These are phyloP conservation scores for Puma concolor DNA, from an alignment of 2,113 vertebrate genomes.

Conservation along the genomic window DNA sequence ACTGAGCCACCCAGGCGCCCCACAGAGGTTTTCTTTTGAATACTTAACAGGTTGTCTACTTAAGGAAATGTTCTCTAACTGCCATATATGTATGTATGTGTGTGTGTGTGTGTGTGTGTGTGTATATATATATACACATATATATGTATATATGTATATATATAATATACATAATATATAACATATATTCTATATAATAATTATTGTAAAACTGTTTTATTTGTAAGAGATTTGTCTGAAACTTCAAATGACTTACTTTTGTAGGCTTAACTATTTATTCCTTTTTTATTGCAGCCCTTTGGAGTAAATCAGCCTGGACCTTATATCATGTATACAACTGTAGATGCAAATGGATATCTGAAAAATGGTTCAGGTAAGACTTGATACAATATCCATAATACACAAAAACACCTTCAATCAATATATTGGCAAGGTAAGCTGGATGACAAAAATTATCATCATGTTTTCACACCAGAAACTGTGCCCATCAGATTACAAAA, in stretches of 20 bases:
- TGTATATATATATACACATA: no score
- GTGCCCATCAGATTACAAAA: neutral
- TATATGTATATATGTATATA: neutral
- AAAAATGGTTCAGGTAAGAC: conserved; percentile 97
- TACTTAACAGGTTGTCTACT: neutral
- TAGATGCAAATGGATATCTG: conserved; percentile 95
- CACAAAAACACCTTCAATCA: neutral
- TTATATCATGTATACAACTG: conserved; percentile 97
- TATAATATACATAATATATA: no score
- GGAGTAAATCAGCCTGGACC: conserved; percentile 99
- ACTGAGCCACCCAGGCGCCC: no score
- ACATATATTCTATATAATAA: neutral
- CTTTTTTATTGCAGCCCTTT: conserved; percentile 89
- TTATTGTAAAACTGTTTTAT: neutral
- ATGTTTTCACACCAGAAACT: neutral
- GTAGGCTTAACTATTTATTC: neutral
- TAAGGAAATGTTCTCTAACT: conserved; percentile 3
- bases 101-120: no score
- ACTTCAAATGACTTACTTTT: neutral
- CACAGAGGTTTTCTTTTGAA: conserved; percentile 9
- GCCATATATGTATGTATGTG: neutral
- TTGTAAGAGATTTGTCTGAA: conserved; percentile 13
- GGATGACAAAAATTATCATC: neutral
- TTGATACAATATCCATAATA: neutral
- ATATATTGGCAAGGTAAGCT: neutral